phyloP scores from a whole-genome alignment of 1,140 invertebrate species.

The Cydia fagiglandana region DNA sequence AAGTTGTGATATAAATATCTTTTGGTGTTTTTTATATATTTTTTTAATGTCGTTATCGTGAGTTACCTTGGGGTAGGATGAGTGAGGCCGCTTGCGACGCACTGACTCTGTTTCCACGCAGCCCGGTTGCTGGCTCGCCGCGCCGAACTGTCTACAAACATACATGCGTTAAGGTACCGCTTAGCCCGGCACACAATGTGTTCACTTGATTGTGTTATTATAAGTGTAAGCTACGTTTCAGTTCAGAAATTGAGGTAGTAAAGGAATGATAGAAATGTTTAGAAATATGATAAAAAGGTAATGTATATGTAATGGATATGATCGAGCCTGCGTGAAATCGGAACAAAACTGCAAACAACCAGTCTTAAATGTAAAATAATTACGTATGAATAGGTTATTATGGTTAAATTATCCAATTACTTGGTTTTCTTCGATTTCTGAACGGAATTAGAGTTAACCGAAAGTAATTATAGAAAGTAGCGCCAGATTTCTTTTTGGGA shows the following conservation, averaged over 20 bases:
- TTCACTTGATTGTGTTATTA: conserved; percentile 25
- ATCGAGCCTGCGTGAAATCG: background rate
- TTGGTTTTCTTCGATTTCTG: background rate
- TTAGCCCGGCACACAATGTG: conserved; percentile 39
- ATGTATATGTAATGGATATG: too few relatives aligned
- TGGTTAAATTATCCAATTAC: too few relatives aligned
- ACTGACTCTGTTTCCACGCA: conserved; percentile 88
- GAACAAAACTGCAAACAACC: background rate
- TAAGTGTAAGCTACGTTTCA: background rate
- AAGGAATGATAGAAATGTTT: background rate
- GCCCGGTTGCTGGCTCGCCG: conserved; percentile 86
- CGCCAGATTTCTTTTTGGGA: background rate
- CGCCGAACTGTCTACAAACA: conserved; percentile 88
- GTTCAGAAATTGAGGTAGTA: background rate
- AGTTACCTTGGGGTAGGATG: conserved; percentile 78
- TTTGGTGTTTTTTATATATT: too few relatives aligned
- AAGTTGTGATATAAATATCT: too few relatives aligned
- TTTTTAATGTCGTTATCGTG: background rate
- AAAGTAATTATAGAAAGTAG: background rate
- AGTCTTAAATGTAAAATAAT: background rate
- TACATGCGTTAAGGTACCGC: conserved; percentile 79
- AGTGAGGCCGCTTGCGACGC: conserved; percentile 84
- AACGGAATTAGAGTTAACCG: background rate
- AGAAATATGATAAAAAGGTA: background rate
- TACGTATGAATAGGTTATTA: background rate